Evolutionary conservation across 1,140 invertebrate species (phyloP).

Genomic region (Drosophila lini): DNA sequence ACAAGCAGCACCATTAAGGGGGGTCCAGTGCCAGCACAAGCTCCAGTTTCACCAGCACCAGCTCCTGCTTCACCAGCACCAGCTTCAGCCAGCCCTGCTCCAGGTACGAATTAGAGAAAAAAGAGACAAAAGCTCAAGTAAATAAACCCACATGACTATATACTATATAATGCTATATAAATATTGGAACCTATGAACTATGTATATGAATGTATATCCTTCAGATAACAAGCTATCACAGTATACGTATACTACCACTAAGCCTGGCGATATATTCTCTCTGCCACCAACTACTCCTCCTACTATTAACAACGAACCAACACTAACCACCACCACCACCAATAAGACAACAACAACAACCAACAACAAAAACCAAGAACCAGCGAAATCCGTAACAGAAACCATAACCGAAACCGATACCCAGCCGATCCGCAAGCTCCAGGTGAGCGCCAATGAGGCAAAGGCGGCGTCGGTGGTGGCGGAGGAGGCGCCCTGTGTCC

Average conservation of each 20-base stretch:
- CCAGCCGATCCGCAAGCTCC: constrained; percentile 37
- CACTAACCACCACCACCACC: constrained; percentile 50
- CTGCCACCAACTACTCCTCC: constrained; percentile 78
- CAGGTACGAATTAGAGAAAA: constrained; percentile 81
- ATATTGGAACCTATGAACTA: constrained; percentile 64
- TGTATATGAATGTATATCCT: constrained; percentile 83
- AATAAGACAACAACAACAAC: constrained; percentile 18
- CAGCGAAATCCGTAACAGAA: constrained; percentile 34
- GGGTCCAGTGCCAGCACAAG: neutral
- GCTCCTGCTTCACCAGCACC: constrained; percentile 10
- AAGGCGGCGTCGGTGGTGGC: constrained; percentile 7
- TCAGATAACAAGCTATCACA: constrained; percentile 80
- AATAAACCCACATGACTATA: constrained; percentile 35
- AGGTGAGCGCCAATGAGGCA: constrained; percentile 65
- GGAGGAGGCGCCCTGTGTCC: constrained; percentile 63
- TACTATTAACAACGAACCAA: constrained; percentile 81
- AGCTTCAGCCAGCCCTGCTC: constrained; percentile 22
- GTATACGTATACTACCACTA: constrained; percentile 83
- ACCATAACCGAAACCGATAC: constrained; percentile 16
- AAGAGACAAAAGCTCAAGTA: constrained; percentile 23
- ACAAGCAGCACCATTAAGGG: constrained; percentile 23
- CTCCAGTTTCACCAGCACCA: constrained; percentile 3
- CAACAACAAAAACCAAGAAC: constrained; percentile 26
- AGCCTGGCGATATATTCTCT: constrained; percentile 82
- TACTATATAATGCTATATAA: constrained; percentile 41